Base-by-base conservation (phyloP, 2,113 vertebrate genomes). In the Marcusenius ussheri region DNA sequence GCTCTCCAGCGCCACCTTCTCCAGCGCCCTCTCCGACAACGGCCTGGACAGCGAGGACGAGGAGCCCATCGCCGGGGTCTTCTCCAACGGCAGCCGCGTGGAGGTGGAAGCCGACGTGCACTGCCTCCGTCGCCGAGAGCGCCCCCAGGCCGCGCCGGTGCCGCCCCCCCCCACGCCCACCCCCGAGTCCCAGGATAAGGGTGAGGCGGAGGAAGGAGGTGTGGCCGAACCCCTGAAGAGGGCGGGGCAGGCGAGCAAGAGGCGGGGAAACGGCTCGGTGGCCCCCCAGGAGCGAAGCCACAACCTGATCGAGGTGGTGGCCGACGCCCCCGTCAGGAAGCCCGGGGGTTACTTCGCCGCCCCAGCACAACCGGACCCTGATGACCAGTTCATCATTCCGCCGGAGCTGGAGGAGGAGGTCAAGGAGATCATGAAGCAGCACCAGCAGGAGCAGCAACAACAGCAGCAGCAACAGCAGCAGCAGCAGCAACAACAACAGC, bases 381-480 rank as follows among this genome's bases (percentile, higher is more conserved):
- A 99, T 0, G 98, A 99, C 91, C 98, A 99, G 95, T 98, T 99
- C 90, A 99, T 99, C 94, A 97, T 99, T 90, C 98, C 98, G 0
- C 98, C 98, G 0, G 98, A 99, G 94, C 97, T 99, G 49, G 98
- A 99, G 91, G 98, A 99, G 93, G 98, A 99, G 91, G 98, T 99
- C 83, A 99, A 97, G 92, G 98, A 99, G 93, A 98, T 99, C 84
- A 99, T 99, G 97, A 99, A 98, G 90, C 98, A 99, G 91, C 98
- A 99, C 93, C 98, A 98, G 93, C 97, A 97, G 39, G 97, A 97
- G 49, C 96, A 97, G 91, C 51, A 53, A 5, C 51, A 53, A 19
- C 51, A 98, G 89, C 46, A 46, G 0, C 46, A 46, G 7, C 46
- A 47, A 0, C 98, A 99, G 90, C 98, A 99, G 93, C 98, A 98